Evolutionary conservation across 2,113 vertebrate species (phyloP).

Genomic region (Menidia beryllina): DNA sequence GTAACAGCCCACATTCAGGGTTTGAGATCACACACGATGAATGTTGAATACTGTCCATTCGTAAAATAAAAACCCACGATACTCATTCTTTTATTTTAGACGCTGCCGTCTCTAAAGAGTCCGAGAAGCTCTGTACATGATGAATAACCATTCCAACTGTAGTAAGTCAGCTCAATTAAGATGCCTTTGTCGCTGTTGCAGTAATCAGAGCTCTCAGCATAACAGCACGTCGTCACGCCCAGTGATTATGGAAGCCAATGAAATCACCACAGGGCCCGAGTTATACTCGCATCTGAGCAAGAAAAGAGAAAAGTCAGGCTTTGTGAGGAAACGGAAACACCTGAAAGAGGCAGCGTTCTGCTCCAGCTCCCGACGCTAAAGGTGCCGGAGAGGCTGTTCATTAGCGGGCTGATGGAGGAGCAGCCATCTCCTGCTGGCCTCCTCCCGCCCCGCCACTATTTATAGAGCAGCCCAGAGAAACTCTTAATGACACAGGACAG

Average conservation of each 20-base stretch:
- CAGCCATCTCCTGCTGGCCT: constrained; percentile 76
- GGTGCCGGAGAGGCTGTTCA: constrained; percentile 78
- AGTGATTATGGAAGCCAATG: constrained; percentile 19
- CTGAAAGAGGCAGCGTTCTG: constrained; percentile 64
- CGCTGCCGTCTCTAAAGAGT: too few relatives aligned
- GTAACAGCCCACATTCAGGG: too few relatives aligned
- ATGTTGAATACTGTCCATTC: too few relatives aligned
- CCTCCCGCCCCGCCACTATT: constrained; percentile 77
- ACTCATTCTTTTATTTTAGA: too few relatives aligned
- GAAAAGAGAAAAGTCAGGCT: constrained; percentile 32
- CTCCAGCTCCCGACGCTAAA: constrained; percentile 68
- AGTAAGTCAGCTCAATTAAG: constrained; percentile 1
- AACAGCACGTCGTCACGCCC: constrained; percentile 3
- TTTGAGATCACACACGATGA: too few relatives aligned
- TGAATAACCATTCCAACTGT: not conserved
- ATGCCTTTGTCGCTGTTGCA: not conserved
- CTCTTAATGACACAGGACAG: constrained; percentile 75
- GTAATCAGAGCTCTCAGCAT: not conserved
- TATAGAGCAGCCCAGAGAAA: constrained; percentile 78
- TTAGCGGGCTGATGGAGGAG: constrained; percentile 75
- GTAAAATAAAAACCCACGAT: too few relatives aligned
- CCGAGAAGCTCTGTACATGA: not conserved
- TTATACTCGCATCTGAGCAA: constrained; percentile 28
- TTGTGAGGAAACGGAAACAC: constrained; percentile 49
- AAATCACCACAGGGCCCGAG: constrained; percentile 15